These are phyloP conservation scores for Meiosimyza decipiens DNA, from an alignment of 2,888 invertebrate species.

Conservation along the genomic window DNA sequence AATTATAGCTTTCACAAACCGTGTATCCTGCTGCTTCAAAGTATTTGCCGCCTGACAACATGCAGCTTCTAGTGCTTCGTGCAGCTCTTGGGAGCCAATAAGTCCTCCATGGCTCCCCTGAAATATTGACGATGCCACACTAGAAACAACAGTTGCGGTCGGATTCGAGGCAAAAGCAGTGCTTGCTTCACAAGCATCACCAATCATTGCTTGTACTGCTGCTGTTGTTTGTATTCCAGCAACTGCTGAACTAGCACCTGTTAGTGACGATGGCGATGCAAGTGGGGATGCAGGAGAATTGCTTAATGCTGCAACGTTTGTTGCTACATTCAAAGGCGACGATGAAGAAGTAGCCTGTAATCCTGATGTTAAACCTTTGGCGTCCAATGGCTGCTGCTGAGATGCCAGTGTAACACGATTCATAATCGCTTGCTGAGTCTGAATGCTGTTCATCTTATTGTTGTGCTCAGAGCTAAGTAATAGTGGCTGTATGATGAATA, in stretches of 20 bases:
- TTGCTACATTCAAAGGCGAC: constrained; percentile 45
- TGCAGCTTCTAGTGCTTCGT: constrained; percentile 54
- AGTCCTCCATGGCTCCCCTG: constrained; percentile 45
- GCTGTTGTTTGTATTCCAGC: constrained; percentile 31
- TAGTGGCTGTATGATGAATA: constrained; percentile 42
- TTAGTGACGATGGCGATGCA: constrained; percentile 53
- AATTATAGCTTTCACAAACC: constrained; percentile 39
- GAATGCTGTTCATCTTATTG: constrained; percentile 42
- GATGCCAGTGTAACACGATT: constrained; percentile 50
- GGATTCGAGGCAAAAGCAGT: constrained; percentile 38
- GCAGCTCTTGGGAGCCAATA: constrained; percentile 50
- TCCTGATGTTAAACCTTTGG: constrained; percentile 40
- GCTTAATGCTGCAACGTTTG: constrained; percentile 52
- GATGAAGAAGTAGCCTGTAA: background rate
- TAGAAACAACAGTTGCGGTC: constrained; percentile 41
- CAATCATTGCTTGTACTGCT: constrained; percentile 28
- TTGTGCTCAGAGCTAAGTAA: constrained; percentile 42
- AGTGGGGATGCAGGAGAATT: constrained; percentile 63
- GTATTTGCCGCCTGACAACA: constrained; percentile 51
- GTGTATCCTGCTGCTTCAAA: constrained; percentile 44
- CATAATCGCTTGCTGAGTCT: constrained; percentile 53
- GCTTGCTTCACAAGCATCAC: background rate
- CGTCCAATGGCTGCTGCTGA: constrained; percentile 58
- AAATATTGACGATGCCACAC: constrained; percentile 45
- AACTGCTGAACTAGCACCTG: constrained; percentile 6